Base-by-base conservation (phyloP, 2,888 invertebrate species). In the Pocota personata region DNA sequence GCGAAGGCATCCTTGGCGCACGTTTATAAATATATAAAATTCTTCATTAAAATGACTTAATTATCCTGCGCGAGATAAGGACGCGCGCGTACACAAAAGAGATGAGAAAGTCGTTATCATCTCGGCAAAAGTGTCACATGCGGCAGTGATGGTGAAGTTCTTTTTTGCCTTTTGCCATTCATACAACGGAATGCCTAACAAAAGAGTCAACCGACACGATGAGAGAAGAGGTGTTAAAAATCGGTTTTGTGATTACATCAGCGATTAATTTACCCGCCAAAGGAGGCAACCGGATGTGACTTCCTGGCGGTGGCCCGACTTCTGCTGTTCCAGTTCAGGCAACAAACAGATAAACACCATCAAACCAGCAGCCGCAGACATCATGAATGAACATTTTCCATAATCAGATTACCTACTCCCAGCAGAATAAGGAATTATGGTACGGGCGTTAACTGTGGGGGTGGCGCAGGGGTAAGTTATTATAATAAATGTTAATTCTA, bases 31-130 rank as follows among this genome's bases (percentile, higher is more conserved):
- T 43, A 66, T 67, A 67, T 50, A 35, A 80, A 77, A 67, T 64
- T 76, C 32, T 24, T 72, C 72, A 83, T 69, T 88, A 82, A 88
- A 88, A 88, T 82, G 87, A 88, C 86, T 88, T 88, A 87, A 88
- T 88, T 88, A 88, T 88, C 86, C 71, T 83, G 76, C 24, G 62
- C 58, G 72, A 48, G 72, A 82, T 86, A 82, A 77, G 71, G 80
- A 52, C 30, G 55, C 60, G 48, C 32, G 37, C 46, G 32, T 57
- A 19, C 52, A 62, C 71, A 80, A 71, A 40, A 35, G 37, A 50
- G 48, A 64, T 60, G 76, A 57, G 71, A 72, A 86, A 71, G 46
- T 57, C 80, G 57, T 75, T 84, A 75, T 84, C 84, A 76, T 46
- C 60, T 21, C 55, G 82, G 50, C 72, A 60, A 76, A 82, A 77